Evolutionary conservation across 2,888 invertebrate genomes (phyloP).

Genomic region (Chloroclysta siterata): DNA sequence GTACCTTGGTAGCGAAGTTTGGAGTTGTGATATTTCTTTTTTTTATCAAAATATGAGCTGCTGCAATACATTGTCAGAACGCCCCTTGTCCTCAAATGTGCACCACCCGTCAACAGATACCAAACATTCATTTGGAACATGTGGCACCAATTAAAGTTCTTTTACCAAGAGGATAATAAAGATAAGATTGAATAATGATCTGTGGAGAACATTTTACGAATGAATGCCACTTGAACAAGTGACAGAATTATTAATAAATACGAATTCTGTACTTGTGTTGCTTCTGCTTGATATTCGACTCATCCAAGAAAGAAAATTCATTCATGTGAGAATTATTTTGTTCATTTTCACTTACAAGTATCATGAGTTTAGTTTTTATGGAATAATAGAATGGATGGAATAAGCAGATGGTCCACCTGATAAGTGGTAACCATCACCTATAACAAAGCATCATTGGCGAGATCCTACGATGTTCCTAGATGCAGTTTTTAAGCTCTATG

Average conservation of each 20-base stretch:
- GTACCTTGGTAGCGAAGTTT: no score
- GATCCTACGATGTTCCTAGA: no score
- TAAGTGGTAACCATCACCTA: no score
- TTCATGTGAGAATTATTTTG: no score
- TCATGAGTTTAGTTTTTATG: no score
- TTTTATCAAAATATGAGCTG: constrained; percentile 24
- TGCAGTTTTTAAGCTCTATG: no score
- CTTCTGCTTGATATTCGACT: background rate
- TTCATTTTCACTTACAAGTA: no score
- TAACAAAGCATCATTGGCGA: no score
- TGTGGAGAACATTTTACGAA: constrained; percentile 77
- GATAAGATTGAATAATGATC: constrained; percentile 80
- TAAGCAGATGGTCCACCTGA: no score
- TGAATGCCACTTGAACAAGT: constrained; percentile 73
- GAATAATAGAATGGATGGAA: no score
- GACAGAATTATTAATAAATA: constrained; percentile 61
- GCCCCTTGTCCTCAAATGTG: constrained; percentile 59
- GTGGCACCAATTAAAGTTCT: constrained; percentile 81
- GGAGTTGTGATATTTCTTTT: no score
- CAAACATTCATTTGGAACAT: constrained; percentile 70
- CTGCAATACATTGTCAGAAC: constrained; percentile 51
- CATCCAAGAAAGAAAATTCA: no score
- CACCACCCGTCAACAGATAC: constrained; percentile 63
- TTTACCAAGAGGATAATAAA: constrained; percentile 76
- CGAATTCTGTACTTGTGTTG: constrained; percentile 2